Percentiles rank a stretch among this genome's conserved stretches.
These are phyloP conservation scores for Agriopis aurantiaria DNA, from an alignment of 2,888 invertebrate genomes.

Conservation along the genomic window DNA sequence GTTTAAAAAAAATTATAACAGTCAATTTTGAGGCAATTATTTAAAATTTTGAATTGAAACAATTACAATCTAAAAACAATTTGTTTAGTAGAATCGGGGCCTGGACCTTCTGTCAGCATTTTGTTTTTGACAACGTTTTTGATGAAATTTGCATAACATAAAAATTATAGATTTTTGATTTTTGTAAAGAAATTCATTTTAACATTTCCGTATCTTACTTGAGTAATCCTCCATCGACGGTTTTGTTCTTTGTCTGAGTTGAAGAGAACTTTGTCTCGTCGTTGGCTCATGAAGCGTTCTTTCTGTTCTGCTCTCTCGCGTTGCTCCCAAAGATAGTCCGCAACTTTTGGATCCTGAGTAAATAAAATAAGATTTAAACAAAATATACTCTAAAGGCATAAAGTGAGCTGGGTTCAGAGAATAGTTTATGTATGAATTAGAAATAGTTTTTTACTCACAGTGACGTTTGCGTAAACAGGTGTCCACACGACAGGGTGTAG, in stretches of 20 bases:
- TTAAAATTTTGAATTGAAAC: no score
- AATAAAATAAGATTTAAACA: slow-evolving; percentile 11
- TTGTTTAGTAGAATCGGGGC: no score
- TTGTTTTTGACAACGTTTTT: no score
- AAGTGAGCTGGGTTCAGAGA: neutral
- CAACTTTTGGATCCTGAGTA: slow-evolving; percentile 93
- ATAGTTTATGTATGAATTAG: neutral
- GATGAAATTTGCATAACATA: no score
- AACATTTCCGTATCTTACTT: slow-evolving; percentile 55
- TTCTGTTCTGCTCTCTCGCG: slow-evolving; percentile 93
- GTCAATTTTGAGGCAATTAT: no score
- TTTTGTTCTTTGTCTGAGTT: slow-evolving; percentile 89
- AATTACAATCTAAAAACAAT: no score
- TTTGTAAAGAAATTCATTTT: no score
- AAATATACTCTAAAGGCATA: neutral
- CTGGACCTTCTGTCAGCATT: no score
- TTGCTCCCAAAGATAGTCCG: slow-evolving; percentile 96
- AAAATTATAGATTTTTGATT: no score
- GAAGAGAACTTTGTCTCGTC: slow-evolving; percentile 87
- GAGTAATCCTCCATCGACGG: slow-evolving; percentile 84
- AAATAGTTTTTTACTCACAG: slow-evolving; percentile 82
- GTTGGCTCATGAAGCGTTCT: slow-evolving; percentile 90
- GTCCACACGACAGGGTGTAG: slow-evolving; percentile 98
- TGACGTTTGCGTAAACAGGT: slow-evolving; percentile 97
- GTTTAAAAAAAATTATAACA: no score